A percentile compares a stretch with the other conserved stretches of the same genome.
These are phyloP conservation scores for Sphyrna mokarran DNA, from an alignment of 2,113 vertebrate genomes.

Conservation along the genomic window DNA sequence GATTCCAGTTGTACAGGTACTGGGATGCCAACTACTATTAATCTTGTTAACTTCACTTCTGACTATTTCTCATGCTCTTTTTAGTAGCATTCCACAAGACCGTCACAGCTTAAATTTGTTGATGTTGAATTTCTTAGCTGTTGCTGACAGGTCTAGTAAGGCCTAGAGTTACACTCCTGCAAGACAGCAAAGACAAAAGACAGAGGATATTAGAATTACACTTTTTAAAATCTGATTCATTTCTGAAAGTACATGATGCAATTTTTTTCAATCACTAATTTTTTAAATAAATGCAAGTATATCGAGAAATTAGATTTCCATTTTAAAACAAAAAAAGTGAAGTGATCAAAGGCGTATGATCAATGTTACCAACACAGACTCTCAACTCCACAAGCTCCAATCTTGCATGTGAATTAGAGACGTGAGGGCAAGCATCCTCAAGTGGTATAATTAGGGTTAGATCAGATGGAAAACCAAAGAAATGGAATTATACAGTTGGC, in stretches of 20 bases:
- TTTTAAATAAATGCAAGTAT: neutral
- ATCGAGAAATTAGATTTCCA: neutral
- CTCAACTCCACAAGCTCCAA: neutral
- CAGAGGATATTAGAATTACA: constrained; percentile 49
- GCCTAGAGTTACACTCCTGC: constrained; percentile 87
- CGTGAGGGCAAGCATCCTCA: neutral
- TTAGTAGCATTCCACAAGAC: constrained; percentile 76
- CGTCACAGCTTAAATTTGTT: constrained; percentile 75
- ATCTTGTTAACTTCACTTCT: constrained; percentile 64
- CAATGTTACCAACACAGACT: neutral
- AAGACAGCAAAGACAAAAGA: constrained; percentile 92
- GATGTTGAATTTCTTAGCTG: constrained; percentile 75
- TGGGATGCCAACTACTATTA: constrained; percentile 19
- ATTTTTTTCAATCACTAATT: neutral
- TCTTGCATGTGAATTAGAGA: neutral
- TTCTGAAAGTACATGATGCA: neutral
- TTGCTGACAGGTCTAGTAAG: constrained; percentile 74
- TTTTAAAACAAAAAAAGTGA: neutral
- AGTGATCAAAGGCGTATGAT: neutral
- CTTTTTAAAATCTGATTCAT: neutral
- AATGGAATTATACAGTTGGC: neutral
- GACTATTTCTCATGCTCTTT: constrained; percentile 71
- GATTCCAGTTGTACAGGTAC: constrained; percentile 56
- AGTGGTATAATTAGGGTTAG: neutral
- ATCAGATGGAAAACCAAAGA: neutral